Evolutionary conservation across 1,140 invertebrate species (phyloP).

Genomic region (Drosophila pallidifrons): DNA sequence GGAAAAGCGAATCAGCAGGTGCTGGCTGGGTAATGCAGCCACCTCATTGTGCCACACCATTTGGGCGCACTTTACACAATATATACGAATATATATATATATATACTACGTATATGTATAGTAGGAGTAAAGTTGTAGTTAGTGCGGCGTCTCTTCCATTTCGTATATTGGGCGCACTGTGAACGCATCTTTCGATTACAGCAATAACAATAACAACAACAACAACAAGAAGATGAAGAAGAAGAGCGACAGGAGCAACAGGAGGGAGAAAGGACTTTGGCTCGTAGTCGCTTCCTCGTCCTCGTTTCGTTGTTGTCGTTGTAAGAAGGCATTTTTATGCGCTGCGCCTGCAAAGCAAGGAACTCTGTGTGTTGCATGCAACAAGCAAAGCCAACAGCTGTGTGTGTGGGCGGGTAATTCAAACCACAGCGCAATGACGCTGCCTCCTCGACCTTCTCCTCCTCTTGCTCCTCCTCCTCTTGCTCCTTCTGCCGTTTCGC

Average conservation of each 20-base stretch:
- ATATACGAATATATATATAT: slow-evolving; percentile 14
- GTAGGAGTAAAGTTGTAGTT: slow-evolving; percentile 15
- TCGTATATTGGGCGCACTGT: slow-evolving; percentile 58
- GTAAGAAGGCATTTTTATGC: slow-evolving; percentile 82
- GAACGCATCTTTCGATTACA: slow-evolving; percentile 82
- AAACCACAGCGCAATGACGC: slow-evolving; percentile 17
- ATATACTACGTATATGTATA: slow-evolving; percentile 2
- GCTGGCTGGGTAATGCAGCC: slow-evolving; percentile 45
- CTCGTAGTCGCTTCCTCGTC: slow-evolving; percentile 7
- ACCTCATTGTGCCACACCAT: slow-evolving; percentile 31
- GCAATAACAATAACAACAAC: slow-evolving; percentile 55
- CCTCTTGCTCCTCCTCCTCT: not conserved
- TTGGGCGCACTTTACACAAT: slow-evolving; percentile 39
- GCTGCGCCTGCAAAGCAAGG: slow-evolving; percentile 54
- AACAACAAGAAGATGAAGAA: slow-evolving; percentile 11
- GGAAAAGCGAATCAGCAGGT: slow-evolving; percentile 71
- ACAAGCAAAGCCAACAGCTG: slow-evolving; percentile 67
- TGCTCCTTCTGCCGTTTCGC: not conserved
- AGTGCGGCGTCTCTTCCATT: slow-evolving; percentile 23
- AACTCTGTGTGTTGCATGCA: slow-evolving; percentile 60
- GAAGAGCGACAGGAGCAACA: slow-evolving; percentile 22
- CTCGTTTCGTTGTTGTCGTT: slow-evolving; percentile 45
- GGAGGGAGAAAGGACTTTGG: slow-evolving; percentile 35
- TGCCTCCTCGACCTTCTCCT: not conserved
- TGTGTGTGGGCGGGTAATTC: slow-evolving; percentile 36